These are phyloP conservation scores for Dryomyza anilis DNA, from an alignment of 2,888 invertebrate species.

Conservation along the genomic window DNA sequence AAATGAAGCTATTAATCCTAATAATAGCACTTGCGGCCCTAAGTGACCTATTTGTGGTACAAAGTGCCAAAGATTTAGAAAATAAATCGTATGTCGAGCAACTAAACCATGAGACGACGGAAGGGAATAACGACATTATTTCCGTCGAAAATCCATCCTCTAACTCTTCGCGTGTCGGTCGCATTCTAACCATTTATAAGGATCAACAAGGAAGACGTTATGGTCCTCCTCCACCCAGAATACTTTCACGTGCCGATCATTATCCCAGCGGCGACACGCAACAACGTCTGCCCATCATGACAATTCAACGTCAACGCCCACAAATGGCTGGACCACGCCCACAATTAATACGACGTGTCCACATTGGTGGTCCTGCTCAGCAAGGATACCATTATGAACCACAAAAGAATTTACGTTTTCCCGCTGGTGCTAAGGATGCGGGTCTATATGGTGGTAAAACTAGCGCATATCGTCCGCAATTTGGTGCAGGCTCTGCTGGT, in stretches of 20 bases:
- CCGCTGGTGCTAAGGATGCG: slow-evolving; percentile 38
- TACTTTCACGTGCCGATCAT: slow-evolving; percentile 43
- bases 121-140: too few species aligned
- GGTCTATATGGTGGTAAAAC: slow-evolving; percentile 39
- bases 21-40: too few species aligned
- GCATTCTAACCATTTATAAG: slow-evolving; percentile 43
- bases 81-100: too few species aligned
- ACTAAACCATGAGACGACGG: too few species aligned
- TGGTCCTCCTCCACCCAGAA: slow-evolving; percentile 32
- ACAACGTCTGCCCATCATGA: slow-evolving; percentile 28
- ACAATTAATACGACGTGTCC: slow-evolving; percentile 45
- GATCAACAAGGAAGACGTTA: slow-evolving; percentile 36
- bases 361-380: slow-evolving; percentile 31
- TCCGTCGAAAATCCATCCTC: too few species aligned
- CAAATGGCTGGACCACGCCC: slow-evolving; percentile 34
- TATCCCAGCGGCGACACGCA: slow-evolving; percentile 32
- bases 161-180: slow-evolving; percentile 38
- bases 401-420: slow-evolving; percentile 41
- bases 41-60: too few species aligned
- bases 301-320: slow-evolving; percentile 27
- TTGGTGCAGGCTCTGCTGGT: slow-evolving; percentile 42
- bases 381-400: slow-evolving; percentile 35
- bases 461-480: slow-evolving; percentile 33
- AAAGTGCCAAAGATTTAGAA: too few species aligned
- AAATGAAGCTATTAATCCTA: too few species aligned